Evolutionary conservation across 2,888 invertebrate genomes (phyloP), one percentile per base, ranked within the genome.

Genomic region (Pyrochroa serraticornis): DNA sequence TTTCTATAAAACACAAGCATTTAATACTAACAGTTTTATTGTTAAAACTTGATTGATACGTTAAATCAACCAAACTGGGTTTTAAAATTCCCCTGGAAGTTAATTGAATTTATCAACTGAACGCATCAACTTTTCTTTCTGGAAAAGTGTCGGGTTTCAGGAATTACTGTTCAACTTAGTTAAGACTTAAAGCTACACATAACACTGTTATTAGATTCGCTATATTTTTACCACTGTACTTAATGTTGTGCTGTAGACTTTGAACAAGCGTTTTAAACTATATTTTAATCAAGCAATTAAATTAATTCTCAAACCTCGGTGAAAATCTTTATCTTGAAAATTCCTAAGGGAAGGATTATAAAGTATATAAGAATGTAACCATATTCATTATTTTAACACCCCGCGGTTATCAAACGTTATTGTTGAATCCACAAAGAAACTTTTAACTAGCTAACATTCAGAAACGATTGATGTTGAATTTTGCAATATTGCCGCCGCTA

Each of bases 241-340:
- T 22, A 22, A 22, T 22, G 22, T 52, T 52, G 44, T 44, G 44
- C 34, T 45, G 52, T 52, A 37, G 52, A 43, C 44, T 52, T 52
- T 44, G 32, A 45, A 52, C 52, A 52, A 52, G 52, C 33, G n/a
- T 52, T 43, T 52, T 52, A 44, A 52, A 52, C 38, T 38, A 52
- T 44, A 52, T 52, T 45, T 52, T 33, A 36, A 10, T 44, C 52
- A 44, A 37, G 45, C 52, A 45, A 37, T 52, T 44, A 52, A 52
- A 32, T 52, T 52, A 44, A 52, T 52, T 52, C 38, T 39, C 35
- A 52, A 38, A 34, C 45, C 10, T 13, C 33, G 10, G 37, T 14
- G 12, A 49, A 51, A 50, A 41, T 51, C n/a, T 51, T 44, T 12
- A 37, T 30, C 43, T 51, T 35, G 30, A 35, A 49, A 31, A 31